Evolutionary conservation across 2,888 invertebrate species (phyloP).

Genomic region (Pantelozetes paolii): DNA sequence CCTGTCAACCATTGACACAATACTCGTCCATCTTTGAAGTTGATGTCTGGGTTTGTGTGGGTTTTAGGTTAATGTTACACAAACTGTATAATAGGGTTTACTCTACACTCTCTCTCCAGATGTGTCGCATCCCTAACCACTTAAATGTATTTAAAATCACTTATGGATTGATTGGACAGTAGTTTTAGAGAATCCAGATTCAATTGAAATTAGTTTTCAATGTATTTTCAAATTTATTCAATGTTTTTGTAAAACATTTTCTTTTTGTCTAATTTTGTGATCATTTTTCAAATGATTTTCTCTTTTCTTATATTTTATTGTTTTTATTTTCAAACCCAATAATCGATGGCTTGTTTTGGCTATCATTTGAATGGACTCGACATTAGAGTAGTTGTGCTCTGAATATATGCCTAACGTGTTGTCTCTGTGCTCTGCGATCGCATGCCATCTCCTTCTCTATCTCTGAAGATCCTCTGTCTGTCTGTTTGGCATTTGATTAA

Average conservation of each 20-base stretch:
- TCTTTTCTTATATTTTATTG: neutral
- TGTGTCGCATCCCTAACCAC: slow-evolving; percentile 4
- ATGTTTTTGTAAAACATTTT: neutral
- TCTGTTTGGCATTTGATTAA: slow-evolving; percentile 31
- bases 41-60: slow-evolving; percentile 15
- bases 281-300: neutral
- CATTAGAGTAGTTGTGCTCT: too few species aligned
- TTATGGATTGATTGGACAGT: neutral
- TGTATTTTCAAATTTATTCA: neutral
- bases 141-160: neutral
- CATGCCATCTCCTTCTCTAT: slow-evolving; percentile 16
- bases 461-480: neutral
- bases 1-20: slow-evolving; percentile 36
- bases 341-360: neutral
- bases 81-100: slow-evolving; percentile 25
- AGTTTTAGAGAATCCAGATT: neutral
- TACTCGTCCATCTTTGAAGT: slow-evolving; percentile 35
- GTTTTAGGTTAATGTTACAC: slow-evolving; percentile 27
- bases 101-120: neutral
- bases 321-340: neutral
- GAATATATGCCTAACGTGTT: neutral
- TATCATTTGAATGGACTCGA: too few species aligned
- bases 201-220: neutral
- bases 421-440: neutral
- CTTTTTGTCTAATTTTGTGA: neutral